A percentile compares a stretch with the other conserved stretches of the same genome.
Conservation (phyloP, 1,140 invertebrate species). For the Megathymus violae region DNA sequence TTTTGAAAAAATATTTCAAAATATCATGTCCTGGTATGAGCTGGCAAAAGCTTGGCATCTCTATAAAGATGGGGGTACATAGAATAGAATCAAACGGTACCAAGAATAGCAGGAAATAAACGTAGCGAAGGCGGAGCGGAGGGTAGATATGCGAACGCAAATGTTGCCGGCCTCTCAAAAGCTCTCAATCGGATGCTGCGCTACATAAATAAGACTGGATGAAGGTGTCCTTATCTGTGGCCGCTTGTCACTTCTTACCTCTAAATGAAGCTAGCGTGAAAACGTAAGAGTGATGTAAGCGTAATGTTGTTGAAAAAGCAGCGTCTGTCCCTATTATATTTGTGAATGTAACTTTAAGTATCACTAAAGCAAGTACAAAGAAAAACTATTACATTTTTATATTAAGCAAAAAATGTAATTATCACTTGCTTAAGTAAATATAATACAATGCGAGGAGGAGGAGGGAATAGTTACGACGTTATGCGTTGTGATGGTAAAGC, state of each 20-base stretch:
- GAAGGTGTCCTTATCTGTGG: constrained; percentile 69
- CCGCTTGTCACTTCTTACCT: constrained; percentile 55
- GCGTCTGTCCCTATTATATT: constrained; percentile 7
- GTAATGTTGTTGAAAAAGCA: background rate
- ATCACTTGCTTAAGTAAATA: too few species aligned
- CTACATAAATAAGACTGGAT: constrained; percentile 80
- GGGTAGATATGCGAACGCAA: constrained; percentile 76
- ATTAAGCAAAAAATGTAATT: too few species aligned
- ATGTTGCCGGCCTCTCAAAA: constrained; percentile 62
- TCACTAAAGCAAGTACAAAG: too few species aligned
- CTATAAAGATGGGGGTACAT: constrained; percentile 46
- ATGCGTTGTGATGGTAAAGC: too few species aligned
- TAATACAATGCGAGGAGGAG: too few species aligned
- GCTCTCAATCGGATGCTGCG: constrained; percentile 76
- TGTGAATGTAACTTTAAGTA: too few species aligned
- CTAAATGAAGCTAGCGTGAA: constrained; percentile 40
- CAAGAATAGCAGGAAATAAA: constrained; percentile 73
- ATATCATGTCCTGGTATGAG: background rate
- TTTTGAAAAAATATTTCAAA: background rate
- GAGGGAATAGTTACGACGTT: too few species aligned
- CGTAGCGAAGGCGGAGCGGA: constrained; percentile 51
- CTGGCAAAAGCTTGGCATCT: constrained; percentile 16
- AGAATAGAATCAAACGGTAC: constrained; percentile 61
- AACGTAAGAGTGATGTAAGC: constrained; percentile 14
- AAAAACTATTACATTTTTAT: too few species aligned